phyloP scores from a whole-genome alignment of 2,888 invertebrate genomes.

The Archaeoteleia sp. region DNA sequence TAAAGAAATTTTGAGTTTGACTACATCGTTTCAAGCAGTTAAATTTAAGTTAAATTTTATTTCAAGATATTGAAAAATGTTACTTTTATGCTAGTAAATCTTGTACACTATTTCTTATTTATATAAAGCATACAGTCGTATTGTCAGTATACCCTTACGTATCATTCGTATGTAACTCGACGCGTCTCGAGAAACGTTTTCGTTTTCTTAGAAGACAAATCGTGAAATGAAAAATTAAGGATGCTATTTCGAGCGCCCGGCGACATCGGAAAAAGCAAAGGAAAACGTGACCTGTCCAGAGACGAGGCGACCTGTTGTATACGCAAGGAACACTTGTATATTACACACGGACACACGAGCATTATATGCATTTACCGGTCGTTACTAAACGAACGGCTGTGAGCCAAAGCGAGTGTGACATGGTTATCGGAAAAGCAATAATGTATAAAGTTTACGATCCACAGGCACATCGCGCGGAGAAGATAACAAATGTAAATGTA shows the following conservation, averaged over 20 bases:
- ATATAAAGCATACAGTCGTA: too few species aligned
- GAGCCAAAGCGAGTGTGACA: conserved; percentile 63
- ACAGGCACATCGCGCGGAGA: conserved; percentile 61
- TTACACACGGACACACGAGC: conserved; percentile 22
- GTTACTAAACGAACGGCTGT: conserved; percentile 61
- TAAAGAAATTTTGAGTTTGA: too few species aligned
- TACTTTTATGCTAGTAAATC: too few species aligned
- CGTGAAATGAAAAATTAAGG: conserved; percentile 51
- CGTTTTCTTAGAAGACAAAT: conserved; percentile 48
- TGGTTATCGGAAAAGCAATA: conserved; percentile 74
- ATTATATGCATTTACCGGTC: conserved; percentile 40
- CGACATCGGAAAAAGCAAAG: conserved; percentile 36
- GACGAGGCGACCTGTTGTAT: conserved; percentile 44
- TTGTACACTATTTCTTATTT: too few species aligned
- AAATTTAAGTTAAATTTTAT: too few species aligned
- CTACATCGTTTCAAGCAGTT: too few species aligned
- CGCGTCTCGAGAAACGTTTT: conserved; percentile 35
- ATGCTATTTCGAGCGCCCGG: conserved; percentile 40
- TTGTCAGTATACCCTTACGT: conserved; percentile 25
- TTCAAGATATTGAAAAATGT: too few species aligned
- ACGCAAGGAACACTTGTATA: conserved; percentile 27
- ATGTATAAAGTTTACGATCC: conserved; percentile 73
- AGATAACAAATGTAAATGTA: conserved; percentile 63
- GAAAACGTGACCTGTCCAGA: conserved; percentile 45
- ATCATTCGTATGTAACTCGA: conserved; percentile 39